phyloP scores from a whole-genome alignment of 2,888 invertebrate species.

The Dryadula phaetusa region DNA sequence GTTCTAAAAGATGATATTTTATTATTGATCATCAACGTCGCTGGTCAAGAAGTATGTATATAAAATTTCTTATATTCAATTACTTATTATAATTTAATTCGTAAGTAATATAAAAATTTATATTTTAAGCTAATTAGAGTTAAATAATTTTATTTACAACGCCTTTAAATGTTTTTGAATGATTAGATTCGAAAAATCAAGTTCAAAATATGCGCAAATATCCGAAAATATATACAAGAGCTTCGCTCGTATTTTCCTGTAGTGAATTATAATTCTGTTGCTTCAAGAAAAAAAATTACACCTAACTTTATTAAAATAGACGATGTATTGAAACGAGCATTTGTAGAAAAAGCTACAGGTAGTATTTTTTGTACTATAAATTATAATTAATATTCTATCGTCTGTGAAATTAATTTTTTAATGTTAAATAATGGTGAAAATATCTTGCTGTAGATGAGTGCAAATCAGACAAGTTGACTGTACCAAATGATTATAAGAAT shows the following conservation, averaged over 20 bases:
- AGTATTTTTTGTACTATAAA: constrained; percentile 20
- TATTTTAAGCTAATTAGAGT: no score
- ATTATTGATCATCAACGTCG: constrained; percentile 58
- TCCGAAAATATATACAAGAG: constrained; percentile 52
- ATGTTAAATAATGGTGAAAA: neutral
- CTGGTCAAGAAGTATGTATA: constrained; percentile 57
- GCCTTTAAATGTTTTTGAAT: neutral
- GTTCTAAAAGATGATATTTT: constrained; percentile 68
- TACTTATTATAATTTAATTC: neutral
- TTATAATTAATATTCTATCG: no score
- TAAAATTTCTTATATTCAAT: no score
- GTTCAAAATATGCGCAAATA: constrained; percentile 63
- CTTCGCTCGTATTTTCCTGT: constrained; percentile 64
- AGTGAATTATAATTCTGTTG: constrained; percentile 51
- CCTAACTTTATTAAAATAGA: constrained; percentile 59
- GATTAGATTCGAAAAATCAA: constrained; percentile 68
- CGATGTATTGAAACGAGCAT: constrained; percentile 59
- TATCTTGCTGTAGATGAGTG: neutral
- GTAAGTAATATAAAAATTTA: no score
- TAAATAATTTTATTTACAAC: neutral
- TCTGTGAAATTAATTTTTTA: no score
- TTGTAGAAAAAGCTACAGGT: constrained; percentile 56
- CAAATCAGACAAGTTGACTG: neutral
- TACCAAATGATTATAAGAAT: constrained; percentile 56
- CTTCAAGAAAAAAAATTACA: constrained; percentile 41